Evolutionary conservation across 2,113 vertebrate genomes (phyloP), one percentile per base, ranked within the genome.

Genomic region (Thinocorus orbignyianus): DNA sequence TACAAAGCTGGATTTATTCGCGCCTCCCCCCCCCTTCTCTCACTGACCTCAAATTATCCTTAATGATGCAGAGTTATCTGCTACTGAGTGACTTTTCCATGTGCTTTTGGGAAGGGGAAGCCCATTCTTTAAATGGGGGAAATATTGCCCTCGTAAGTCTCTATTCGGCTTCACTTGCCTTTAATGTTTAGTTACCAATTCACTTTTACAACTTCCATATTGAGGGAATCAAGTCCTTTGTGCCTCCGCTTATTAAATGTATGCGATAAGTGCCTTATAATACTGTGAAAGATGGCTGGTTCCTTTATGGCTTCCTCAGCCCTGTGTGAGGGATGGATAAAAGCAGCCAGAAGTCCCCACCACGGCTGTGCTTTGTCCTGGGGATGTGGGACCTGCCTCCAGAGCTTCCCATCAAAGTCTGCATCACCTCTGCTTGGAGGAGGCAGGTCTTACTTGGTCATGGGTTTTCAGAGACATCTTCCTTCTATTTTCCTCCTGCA

Each of bases 151-250:
- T 96, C 49, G 1, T 96, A 95, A 96, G 87, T 94, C 93, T 96
- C 94, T 94, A 92, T 91, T 94, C 60, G 49, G 12, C 18, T 81
- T 26, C 51, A 33, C 73, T 97, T 93, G 77, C 82, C 76, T 96
- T 95, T 97, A 97, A 82, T 84, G 83, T 90, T 97, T 76, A 70
- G 81, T 96, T 97, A 90, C 86, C 87, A 85, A 64, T 93, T 96
- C 31, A 68, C 88, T 94, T 97, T 96, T 97, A 97, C 96, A 95
- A 95, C 96, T 98, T 98, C 94, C 92, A 95, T 92, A 94, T 87
- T 94, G 94, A 98, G 86, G 57, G 88, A 97, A 98, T 97, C 94
- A 95, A 97, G 91, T 92, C 74, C 69, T 97, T 93, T 57, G 4
- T 95, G 95, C 7, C 51, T 95, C 74, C 93, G 89, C 57, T 97